Evolutionary conservation across 1,140 invertebrate species (phyloP).

Genomic region (Platyura marginata): DNA sequence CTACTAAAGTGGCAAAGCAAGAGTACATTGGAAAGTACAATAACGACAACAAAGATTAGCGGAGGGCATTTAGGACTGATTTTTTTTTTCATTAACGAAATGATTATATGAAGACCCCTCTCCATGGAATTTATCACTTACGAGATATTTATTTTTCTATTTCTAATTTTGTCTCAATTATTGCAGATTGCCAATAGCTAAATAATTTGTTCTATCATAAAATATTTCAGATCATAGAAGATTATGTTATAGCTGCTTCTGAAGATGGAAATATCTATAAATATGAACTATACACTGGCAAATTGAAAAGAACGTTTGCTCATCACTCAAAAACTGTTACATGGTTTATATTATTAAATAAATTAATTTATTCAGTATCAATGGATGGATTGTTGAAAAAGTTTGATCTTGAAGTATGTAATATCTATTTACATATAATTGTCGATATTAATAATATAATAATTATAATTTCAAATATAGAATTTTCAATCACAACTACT

Average conservation of each 20-base stretch:
- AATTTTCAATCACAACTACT: constrained; percentile 14
- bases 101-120: too few relatives aligned
- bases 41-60: too few relatives aligned
- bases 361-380: constrained; percentile 15
- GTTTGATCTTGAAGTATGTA: constrained; percentile 13
- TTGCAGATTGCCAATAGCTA: too few relatives aligned
- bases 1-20: too few relatives aligned
- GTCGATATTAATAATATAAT: too few relatives aligned
- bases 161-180: too few relatives aligned
- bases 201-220: too few relatives aligned
- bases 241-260: constrained; percentile 25
- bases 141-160: too few relatives aligned
- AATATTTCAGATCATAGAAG: constrained; percentile 10
- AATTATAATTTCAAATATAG: constrained; percentile 7
- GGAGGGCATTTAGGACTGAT: too few relatives aligned
- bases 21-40: too few relatives aligned
- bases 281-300: constrained; percentile 25
- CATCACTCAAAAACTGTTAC: constrained; percentile 22
- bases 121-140: too few relatives aligned
- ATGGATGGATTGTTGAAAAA: constrained; percentile 20
- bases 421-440: background rate
- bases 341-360: constrained; percentile 11
- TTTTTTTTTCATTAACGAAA: too few relatives aligned
- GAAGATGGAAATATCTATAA: constrained; percentile 34
- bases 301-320: constrained; percentile 25